Conservation (phyloP, 2,797 vertebrate genomes). For the Sebastes umbrosus region DNA sequence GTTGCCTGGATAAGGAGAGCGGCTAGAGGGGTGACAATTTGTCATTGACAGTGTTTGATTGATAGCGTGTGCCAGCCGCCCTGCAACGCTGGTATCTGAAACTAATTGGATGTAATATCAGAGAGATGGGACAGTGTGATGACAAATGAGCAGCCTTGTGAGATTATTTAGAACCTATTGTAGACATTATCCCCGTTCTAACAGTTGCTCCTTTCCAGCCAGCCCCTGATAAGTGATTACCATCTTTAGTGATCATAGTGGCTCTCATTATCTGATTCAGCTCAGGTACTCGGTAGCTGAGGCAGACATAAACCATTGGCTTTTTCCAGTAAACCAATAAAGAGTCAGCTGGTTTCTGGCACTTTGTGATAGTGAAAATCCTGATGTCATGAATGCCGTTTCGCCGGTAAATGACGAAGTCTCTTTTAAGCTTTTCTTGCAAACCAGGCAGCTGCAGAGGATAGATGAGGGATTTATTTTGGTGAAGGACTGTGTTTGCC, state of each 20-base stretch:
- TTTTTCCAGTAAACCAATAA: not conserved
- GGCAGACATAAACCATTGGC: not conserved
- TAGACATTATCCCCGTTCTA: slow-evolving; percentile 32
- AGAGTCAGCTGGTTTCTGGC: slow-evolving; percentile 18
- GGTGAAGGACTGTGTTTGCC: slow-evolving; percentile 74
- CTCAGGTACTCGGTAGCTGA: not conserved
- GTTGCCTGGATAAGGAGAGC: slow-evolving; percentile 57
- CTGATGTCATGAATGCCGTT: slow-evolving; percentile 2
- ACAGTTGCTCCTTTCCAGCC: slow-evolving; percentile 9
- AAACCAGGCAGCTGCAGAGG: slow-evolving; percentile 65
- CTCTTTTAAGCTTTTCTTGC: slow-evolving; percentile 40
- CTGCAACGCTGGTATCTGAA: slow-evolving; percentile 59
- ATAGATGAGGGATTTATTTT: slow-evolving; percentile 70
- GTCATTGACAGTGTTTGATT: slow-evolving; percentile 81
- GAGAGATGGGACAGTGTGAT: slow-evolving; percentile 41
- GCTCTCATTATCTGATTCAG: slow-evolving; percentile 7
- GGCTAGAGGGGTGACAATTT: slow-evolving; percentile 63
- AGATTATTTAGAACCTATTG: slow-evolving; percentile 53
- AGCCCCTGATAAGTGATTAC: slow-evolving; percentile 23
- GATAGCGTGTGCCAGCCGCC: slow-evolving; percentile 69
- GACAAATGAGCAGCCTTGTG: slow-evolving; percentile 61
- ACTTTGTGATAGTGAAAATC: slow-evolving; percentile 27
- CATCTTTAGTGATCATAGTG: slow-evolving; percentile 16
- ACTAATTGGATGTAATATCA: slow-evolving; percentile 72
- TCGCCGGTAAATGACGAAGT: slow-evolving; percentile 9